Base-by-base conservation (phyloP, 1,140 invertebrate species). In the Sinella curviseta region DNA sequence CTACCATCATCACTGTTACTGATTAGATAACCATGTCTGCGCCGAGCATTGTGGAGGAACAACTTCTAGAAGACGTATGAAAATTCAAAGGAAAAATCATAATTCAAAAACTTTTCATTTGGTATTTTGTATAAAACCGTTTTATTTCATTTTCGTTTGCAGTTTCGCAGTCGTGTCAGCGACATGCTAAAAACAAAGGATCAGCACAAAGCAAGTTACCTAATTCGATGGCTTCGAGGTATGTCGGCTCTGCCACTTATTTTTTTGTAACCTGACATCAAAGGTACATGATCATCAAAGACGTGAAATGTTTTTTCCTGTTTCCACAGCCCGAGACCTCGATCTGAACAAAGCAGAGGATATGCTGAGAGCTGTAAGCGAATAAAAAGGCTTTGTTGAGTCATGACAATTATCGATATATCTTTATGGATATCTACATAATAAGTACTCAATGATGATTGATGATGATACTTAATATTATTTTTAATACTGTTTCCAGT, bases 321-420 rank as follows among this genome's bases (percentile, higher is more conserved):
- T 74, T 74, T 31, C n/a, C n/a, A n/a, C n/a, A 74, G 70, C 70
- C 31, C 70, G 70, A 8, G 70, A 74, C 31, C 70, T 34, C 26
- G 26, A 74, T 74, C 24, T 74, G 70, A 26, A 74, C 26, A 74
- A 36, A 30, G 70, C 70, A 14, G 70, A 74, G 26, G 26, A 74
- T 4, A 31, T 74, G 17, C 31, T 74, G 4, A 28, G 70, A 28
- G 31, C 4, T 8, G 70, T 74, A 36, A 16, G 70, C 4, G 8
- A n/a, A n/a, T n/a, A n/a, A n/a, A n/a, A n/a, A n/a, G 14, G 48
- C n/a, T n/a, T n/a, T n/a, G n/a, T n/a, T n/a, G n/a, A n/a, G n/a
- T n/a, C n/a, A n/a, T n/a, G n/a, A n/a, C n/a, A n/a, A n/a, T n/a
- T n/a, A n/a, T n/a, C n/a, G n/a, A n/a, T n/a, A n/a, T n/a, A n/a